These are phyloP conservation scores for Bombus ignitus DNA, from an alignment of 1,140 invertebrate species.

Conservation along the genomic window DNA sequence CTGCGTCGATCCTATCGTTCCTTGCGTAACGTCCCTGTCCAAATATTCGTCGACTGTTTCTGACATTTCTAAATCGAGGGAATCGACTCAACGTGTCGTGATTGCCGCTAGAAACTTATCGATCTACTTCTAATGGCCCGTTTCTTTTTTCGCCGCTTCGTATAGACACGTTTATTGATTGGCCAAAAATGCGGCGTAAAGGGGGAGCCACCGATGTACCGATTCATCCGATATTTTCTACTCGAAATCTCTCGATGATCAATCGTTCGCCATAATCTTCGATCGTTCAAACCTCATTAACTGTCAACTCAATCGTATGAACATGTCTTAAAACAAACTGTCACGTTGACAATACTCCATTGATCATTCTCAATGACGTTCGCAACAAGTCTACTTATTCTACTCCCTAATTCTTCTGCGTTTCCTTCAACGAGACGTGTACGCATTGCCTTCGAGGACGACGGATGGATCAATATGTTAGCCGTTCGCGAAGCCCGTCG, in stretches of 20 bases:
- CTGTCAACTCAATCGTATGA: neutral
- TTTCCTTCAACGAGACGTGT: neutral
- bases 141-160: neutral
- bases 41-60: neutral
- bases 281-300: neutral
- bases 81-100: no score
- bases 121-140: neutral
- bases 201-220: slow-evolving; percentile 61
- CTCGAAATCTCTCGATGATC: neutral
- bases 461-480: slow-evolving; percentile 42
- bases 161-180: slow-evolving; percentile 62
- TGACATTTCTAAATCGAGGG: neutral
- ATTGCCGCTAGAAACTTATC: neutral
- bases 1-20: neutral
- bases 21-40: neutral
- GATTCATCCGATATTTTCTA: slow-evolving; percentile 37
- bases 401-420: slow-evolving; percentile 6
- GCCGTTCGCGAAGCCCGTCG: slow-evolving; percentile 42
- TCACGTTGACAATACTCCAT: neutral
- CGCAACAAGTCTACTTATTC: slow-evolving; percentile 45
- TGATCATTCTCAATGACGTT: slow-evolving; percentile 12
- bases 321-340: neutral
- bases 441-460: slow-evolving; percentile 36
- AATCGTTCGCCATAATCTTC: neutral
- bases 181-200: slow-evolving; percentile 52